Base-by-base conservation (phyloP, 2,797 vertebrate genomes). In the Ctenochaetus hawaiiensis region DNA sequence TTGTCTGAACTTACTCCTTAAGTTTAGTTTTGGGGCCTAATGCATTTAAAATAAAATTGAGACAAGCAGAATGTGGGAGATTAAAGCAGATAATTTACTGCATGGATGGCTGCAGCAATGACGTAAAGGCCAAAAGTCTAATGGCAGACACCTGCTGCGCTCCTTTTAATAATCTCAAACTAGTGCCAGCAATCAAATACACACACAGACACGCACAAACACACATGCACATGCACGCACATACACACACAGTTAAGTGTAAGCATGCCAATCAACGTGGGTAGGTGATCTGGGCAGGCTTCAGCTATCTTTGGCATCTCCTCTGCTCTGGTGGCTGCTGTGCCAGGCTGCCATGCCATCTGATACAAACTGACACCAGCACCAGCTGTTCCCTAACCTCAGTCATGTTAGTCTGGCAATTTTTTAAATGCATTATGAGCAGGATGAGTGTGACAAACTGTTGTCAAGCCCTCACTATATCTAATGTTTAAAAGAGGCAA, bases 231-330 rank as follows among this genome's bases (percentile, higher is more conserved):
- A 51, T 37, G 51, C 45, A 57, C 49, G 58, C 61, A 69, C 67
- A 82, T 45, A 71, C 75, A 57, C 52, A 77, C 51, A 63, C 65
- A 51, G n/a, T 53, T 3, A 6, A 23, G 48, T 44, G 26, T 30
- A 41, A 70, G 74, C 67, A 74, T 73, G 78, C 83, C 81, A 84
- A 18, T 75, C 77, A 85, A 77, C 81, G 70, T 76, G 69, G 75
- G 74, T 78, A 60, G 82, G 80, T 83, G 87, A 88, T 85, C 68
- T 82, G 87, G 89, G 81, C 78, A 86, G 87, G 69, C 83, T 63
- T 57, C 63, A 84, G 82, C 83, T 90, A 90, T 91, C 90, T 86
- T 76, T 87, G 91, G 94, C 78, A 91, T 90, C 83, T 81, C 71
- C 76, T 70, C 45, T 62, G 58, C 72, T 52, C 45, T 70, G 75